Conservation (phyloP, 2,113 vertebrate species). For the Gasterosteus aculeatus region DNA sequence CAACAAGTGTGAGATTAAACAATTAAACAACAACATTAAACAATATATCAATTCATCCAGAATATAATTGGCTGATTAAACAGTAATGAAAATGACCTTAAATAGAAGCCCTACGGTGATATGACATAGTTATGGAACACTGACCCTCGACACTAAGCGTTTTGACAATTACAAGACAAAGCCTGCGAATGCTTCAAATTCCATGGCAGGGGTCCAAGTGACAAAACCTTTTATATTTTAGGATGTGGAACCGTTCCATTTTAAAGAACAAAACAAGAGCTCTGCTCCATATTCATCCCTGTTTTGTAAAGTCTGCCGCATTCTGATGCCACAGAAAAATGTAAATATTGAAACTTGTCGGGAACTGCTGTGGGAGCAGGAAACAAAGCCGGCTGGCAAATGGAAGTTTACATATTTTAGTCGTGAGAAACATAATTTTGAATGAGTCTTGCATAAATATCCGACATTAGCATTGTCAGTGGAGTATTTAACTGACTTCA, state of each 20-base stretch:
- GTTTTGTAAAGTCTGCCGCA: conserved; percentile 82
- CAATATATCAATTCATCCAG: not conserved
- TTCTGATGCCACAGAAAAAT: conserved; percentile 83
- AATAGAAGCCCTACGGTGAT: not conserved
- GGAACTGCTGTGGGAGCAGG: conserved; percentile 72
- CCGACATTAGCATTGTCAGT: conserved; percentile 33
- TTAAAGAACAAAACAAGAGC: conserved; percentile 75
- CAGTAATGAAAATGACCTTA: not conserved
- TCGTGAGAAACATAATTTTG: conserved; percentile 70
- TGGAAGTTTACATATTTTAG: conserved; percentile 77
- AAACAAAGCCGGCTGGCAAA: conserved; percentile 68
- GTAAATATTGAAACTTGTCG: conserved; percentile 91
- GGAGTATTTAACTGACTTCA: conserved; percentile 34
- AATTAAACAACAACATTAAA: not conserved
- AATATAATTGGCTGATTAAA: not conserved
- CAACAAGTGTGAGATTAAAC: not conserved
- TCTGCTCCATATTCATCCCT: conserved; percentile 73
- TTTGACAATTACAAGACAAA: conserved; percentile 50
- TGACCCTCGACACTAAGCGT: conserved; percentile 43
- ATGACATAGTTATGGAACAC: not conserved
- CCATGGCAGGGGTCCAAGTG: conserved; percentile 52
- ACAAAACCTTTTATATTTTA: conserved; percentile 72
- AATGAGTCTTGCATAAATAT: conserved; percentile 74
- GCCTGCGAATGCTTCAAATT: conserved; percentile 67
- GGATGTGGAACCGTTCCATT: conserved; percentile 80